Base-by-base conservation (phyloP, 2,113 vertebrate species). In the Sciurus niger region DNA sequence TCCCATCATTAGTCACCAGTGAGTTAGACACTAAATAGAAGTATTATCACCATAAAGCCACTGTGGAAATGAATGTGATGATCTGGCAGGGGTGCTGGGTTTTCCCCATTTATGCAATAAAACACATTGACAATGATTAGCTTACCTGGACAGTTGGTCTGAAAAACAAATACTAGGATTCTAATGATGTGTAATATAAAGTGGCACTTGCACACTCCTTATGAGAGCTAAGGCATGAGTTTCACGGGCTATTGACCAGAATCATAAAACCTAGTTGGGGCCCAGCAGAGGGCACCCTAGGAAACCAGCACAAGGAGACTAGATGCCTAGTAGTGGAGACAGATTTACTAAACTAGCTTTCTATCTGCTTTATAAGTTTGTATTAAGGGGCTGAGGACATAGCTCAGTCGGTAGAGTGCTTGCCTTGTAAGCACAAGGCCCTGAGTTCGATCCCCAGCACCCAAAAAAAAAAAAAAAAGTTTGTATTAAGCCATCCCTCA, bases 221-320 rank as follows among this genome's bases (percentile, higher is more conserved):
- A 78, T 51, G 30, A 87, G 79, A 74, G 7, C 22, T 60, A 63
- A 93, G 37, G 32, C 18, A 7, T 30, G 51, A 43, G 24, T 89
- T 68, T 89, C 73, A 58, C 2, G 28, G 76, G 6, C 53, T 86
- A 4, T 67, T 73, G 18, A 30, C 60, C 46, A 65, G 89, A 87
- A 24, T 70, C 53, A 77, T 65, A 83, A 63, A 79, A 67, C 58
- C 51, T 73, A 28, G 16, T 30, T 90, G 93, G 48, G 80, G 70
- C 90, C 96, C 94, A 96, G 82, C 76, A 96, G 84, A 96, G 96
- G 88, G 95, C 88, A 95, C 93, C 77, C 96, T 92, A 93, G 83
- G 77, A 94, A 96, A 82, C 43, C 34, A 86, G 28, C 51, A 84
- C 28, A 37, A 20, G 20, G 67, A 67, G 25, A 85, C 48, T 53